phyloP scores from a whole-genome alignment of 2,888 invertebrate genomes.

The Microplitis deprimator region DNA sequence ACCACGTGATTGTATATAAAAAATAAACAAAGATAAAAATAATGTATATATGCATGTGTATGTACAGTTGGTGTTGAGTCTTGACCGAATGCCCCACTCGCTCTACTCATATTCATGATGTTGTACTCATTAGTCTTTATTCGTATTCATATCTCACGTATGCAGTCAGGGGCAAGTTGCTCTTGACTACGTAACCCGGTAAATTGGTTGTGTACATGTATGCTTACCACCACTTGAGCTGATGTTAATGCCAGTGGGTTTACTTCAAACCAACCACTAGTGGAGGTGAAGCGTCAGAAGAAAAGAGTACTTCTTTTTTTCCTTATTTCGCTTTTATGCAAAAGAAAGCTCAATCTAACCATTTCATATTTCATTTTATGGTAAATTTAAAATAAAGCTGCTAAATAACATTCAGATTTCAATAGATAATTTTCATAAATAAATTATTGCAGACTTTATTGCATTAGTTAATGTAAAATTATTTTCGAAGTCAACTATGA shows the following conservation, averaged over 20 bases:
- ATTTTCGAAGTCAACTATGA: no score
- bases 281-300: conserved; percentile 26
- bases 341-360: not conserved
- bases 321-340: not conserved
- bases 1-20: not conserved
- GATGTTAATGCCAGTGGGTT: conserved; percentile 27
- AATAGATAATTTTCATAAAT: no score
- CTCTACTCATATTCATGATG: conserved; percentile 42
- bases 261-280: conserved; percentile 16
- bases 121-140: conserved; percentile 50
- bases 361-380: no score
- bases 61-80: conserved; percentile 32
- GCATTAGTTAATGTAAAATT: no score
- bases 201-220: conserved; percentile 35
- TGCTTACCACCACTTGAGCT: conserved; percentile 1
- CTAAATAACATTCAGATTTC: no score
- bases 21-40: conserved; percentile 12
- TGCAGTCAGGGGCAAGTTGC: conserved; percentile 10
- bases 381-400: no score
- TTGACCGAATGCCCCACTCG: conserved; percentile 40
- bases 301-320: not conserved
- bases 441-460: no score
- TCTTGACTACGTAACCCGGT: conserved; percentile 28
- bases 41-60: not conserved
- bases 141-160: conserved; percentile 32